Evolutionary conservation across 1,140 invertebrate species (phyloP), one percentile per base, ranked within the genome.

Genomic region (Leptinotarsa lineolata): DNA sequence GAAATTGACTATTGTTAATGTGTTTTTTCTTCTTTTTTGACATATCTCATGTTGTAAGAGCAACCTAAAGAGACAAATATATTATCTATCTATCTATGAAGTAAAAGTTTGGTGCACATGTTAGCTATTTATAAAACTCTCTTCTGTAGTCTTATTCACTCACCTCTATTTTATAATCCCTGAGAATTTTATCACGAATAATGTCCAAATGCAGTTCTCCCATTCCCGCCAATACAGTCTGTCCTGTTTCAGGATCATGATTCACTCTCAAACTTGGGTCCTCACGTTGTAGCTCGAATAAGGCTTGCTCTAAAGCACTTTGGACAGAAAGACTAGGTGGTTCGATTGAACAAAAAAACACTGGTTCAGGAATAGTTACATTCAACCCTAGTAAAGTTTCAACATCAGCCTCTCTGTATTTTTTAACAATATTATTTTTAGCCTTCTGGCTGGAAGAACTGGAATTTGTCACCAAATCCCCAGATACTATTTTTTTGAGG

Each of bases 301-400:
- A 87, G 0, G 97, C 97, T 22, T 86, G 84, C 65, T 99, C 97
- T 75, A 99, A 86, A 5, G 90, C 83, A 64, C 86, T 86, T 84
- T 97, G 94, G 58, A 90, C 89, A 1, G 91, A 87, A 72, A 92
- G 81, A 69, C 94, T 96, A 0, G 95, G 92, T 0, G 97, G 92
- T 87, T 99, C 98, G 68, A 99, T 93, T 1, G 95, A 95, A 84
- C 97, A 99, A 81, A 98, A 97, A 85, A 98, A 99, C 0, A 99
- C 97, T 1, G 97, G 96, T 80, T 97, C 93, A 1, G 96, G 95
- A 73, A 96, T 67, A 21, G 78, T 77, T 18, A 73, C 73, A 20
- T 72, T 46, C 0, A 76, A 46, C 3, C 87, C 78, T 86, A 88
- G 91, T 66, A 74, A 13, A 69, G 67, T 60, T 76, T 83, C 79